Evolutionary conservation across 2,113 vertebrate species (phyloP), one percentile per base, ranked within the genome.

Genomic region (Panthera tigris): DNA sequence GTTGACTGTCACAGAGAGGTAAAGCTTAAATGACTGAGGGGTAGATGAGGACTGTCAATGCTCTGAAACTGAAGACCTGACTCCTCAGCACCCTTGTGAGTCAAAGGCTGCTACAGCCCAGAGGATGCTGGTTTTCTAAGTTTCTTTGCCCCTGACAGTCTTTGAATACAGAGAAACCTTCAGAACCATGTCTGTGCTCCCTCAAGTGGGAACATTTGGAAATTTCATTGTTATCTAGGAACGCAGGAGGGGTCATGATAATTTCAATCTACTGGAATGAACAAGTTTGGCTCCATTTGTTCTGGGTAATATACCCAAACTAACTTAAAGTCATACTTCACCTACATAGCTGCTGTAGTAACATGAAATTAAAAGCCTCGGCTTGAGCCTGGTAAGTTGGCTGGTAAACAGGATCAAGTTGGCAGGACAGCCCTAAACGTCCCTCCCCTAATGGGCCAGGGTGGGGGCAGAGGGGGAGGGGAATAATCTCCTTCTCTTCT

Each of bases 151-250:
- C 57, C 73, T 52, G 69, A 88, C 23, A 93, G 76, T 81, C 48
- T 96, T 7, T 94, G 31, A 97, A 91, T 71, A 97, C 61, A 95
- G 33, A 96, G 36, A 95, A 95, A 85, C 5, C 39, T 80, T 88
- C 25, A 68, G 81, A 96, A 76, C 31, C 41, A 80, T 90, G 57
- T 84, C 50, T 39, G 16, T 52, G 87, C n/a, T 95, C 86, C 89
- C 73, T 94, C 55, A 65, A 85, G 73, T 93, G 73, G 61, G 74
- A 79, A 87, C 68, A 76, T 52, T 80, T 57, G 36, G 68, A 93
- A 97, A 96, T 95, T 41, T 80, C 61, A 95, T n/a, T 95, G n/a
- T 89, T 86, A 71, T 88, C 48, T 57, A 94, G 65, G 84, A 97
- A 87, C 4, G 41, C 31, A 93, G 57, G 31, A 89, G 79, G 74